Base-by-base conservation (phyloP, 2,888 invertebrate species). In the Helicoverpa assulta region DNA sequence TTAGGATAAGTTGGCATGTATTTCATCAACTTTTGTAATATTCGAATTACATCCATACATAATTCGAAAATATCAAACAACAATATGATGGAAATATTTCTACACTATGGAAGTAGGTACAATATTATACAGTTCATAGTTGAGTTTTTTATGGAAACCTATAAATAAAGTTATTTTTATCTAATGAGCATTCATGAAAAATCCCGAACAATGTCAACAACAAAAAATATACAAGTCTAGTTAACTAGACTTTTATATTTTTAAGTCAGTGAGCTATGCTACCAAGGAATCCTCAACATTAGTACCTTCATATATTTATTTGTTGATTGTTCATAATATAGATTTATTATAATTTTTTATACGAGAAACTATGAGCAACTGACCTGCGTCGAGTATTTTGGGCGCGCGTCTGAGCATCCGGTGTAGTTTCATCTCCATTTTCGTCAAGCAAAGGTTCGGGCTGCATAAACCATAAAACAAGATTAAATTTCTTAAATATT, bases 381-480 rank as follows among this genome's bases (percentile, higher is more conserved):
- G 64, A 89, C 90, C 90, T 88, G 62, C 88, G 85, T 7, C 89
- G 86, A 0, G 83, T 81, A 50, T 81, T 79, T 16, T 81, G 80
- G 3, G 79, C 80, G 5, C 87, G 82, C 1, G 67, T 56, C 0
- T 70, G 58, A 0, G 67, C 33, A 8, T 87, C 86, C 0, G 26
- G 26, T 26, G 77, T 66, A 1, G 68, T 59, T 14, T 84, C 83
- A 8, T 88, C 89, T 0, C 79, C 85, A 47, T 81, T 75, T 19
- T 90, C 90, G 2, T 90, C 89, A 18, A 82, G 54, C 8, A 72
- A 53, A 0, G 87, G 81, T 62, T 88, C 88, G 16, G 65, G 69
- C 90, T 89, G 78, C 16, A 53, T 59, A 12, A 67, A 76, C 54
- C 21, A 66, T 61, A 5, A 18, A 55, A 18, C n/a, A 53, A 51